A percentile compares a stretch with the other conserved stretches of the same genome.
phyloP scores from a whole-genome alignment of 64 coral and sea anemone species.

The Platygyra sinensis region DNA sequence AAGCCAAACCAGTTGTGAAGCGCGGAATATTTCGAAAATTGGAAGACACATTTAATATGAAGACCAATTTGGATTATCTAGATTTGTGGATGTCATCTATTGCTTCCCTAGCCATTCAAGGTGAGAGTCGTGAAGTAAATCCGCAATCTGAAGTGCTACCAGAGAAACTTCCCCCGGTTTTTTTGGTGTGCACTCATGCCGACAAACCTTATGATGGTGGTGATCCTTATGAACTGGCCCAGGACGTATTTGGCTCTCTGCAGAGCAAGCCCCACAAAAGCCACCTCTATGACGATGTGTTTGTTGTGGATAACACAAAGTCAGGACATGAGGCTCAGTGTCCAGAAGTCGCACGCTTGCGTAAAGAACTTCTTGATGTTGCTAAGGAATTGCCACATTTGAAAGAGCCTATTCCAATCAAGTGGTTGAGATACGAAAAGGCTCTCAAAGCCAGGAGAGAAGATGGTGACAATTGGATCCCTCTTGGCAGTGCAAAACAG shows the following conservation, averaged over 20 bases:
- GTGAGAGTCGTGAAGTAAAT: neutral
- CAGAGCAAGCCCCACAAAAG: neutral
- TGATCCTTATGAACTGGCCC: neutral
- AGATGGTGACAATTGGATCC: neutral
- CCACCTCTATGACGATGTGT: neutral
- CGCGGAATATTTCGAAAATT: too few species aligned
- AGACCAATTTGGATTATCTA: slow-evolving; percentile 30
- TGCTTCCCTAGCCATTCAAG: neutral
- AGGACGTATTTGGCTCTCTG: neutral
- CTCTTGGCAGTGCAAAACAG: neutral
- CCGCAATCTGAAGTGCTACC: neutral
- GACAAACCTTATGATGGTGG: neutral
- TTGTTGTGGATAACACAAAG: slow-evolving; percentile 22
- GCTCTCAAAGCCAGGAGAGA: neutral
- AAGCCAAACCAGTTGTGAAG: too few species aligned
- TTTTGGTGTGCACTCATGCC: slow-evolving; percentile 12
- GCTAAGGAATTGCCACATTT: neutral
- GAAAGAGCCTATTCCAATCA: slow-evolving; percentile 6
- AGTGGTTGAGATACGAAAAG: slow-evolving; percentile 15
- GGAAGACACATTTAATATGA: too few species aligned
- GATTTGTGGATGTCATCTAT: slow-evolving; percentile 26
- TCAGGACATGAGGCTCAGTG: neutral
- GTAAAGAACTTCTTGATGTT: neutral
- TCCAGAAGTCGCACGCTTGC: neutral
- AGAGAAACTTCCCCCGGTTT: neutral